Evolutionary conservation across 1,140 invertebrate species (phyloP).

Genomic region (Drosophila lini): DNA sequence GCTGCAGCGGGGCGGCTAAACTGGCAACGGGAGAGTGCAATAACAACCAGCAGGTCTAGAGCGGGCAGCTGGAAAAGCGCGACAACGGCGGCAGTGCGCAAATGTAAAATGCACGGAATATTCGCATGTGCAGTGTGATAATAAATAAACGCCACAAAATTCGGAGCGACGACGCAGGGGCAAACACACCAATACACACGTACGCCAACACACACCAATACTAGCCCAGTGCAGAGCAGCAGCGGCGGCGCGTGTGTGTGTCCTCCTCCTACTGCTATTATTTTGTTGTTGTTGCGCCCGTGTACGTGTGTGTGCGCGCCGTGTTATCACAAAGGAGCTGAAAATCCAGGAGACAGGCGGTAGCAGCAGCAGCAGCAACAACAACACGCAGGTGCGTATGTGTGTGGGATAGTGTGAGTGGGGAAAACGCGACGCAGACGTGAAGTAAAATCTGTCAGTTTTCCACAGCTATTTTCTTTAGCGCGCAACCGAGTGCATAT

Average conservation of each 20-base stretch:
- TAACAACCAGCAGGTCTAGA: conserved; percentile 1
- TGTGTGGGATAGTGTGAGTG: conserved; percentile 18
- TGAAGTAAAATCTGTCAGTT: conserved; percentile 88
- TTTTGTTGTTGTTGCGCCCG: conserved; percentile 12
- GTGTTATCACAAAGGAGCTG: conserved; percentile 43
- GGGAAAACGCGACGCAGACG: conserved; percentile 88
- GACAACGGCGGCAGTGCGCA: conserved; percentile 60
- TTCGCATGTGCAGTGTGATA: conserved; percentile 64
- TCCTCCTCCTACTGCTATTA: not conserved
- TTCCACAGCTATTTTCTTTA: conserved; percentile 70
- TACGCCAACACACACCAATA: conserved; percentile 55
- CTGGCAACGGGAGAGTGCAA: conserved; percentile 10
- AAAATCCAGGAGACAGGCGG: conserved; percentile 10
- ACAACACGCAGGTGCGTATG: conserved; percentile 19
- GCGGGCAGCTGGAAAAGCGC: conserved; percentile 34
- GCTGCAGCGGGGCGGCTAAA: conserved; percentile 21
- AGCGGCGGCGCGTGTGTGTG: conserved; percentile 36
- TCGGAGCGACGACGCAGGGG: conserved; percentile 65
- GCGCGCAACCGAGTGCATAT: conserved; percentile 19
- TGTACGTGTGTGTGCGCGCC: conserved; percentile 2
- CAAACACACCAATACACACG: conserved; percentile 57
- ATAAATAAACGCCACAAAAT: conserved; percentile 61
- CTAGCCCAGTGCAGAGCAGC: conserved; percentile 27
- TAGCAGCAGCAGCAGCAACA: conserved; percentile 3
- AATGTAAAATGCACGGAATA: conserved; percentile 72